Percentiles rank a stretch among this genome's conserved stretches.
These are phyloP conservation scores for Blastobasis adustella DNA, from an alignment of 2,888 invertebrate genomes.

Conservation along the genomic window DNA sequence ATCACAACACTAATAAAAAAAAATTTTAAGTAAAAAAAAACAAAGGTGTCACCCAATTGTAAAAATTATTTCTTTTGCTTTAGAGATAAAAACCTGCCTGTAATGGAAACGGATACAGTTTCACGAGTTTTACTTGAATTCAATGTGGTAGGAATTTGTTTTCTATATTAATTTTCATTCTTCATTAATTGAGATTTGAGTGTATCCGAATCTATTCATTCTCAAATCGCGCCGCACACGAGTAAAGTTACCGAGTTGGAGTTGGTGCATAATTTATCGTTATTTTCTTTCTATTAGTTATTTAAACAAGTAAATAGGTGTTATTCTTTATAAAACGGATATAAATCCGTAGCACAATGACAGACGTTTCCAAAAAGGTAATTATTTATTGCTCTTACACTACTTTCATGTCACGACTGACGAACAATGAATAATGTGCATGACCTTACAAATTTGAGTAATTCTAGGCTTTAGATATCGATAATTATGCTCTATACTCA, in stretches of 20 bases:
- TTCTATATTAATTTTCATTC: background rate
- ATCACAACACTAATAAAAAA: background rate
- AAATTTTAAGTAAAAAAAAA: slow-evolving; percentile 15
- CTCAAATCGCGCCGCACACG: slow-evolving; percentile 27
- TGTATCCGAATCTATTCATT: slow-evolving; percentile 27
- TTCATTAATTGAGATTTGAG: slow-evolving; percentile 16
- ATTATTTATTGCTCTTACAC: slow-evolving; percentile 18
- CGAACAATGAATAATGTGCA: slow-evolving; percentile 45
- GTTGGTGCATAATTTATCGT: slow-evolving; percentile 20
- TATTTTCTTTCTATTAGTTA: slow-evolving; percentile 15
- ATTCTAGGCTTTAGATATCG: background rate
- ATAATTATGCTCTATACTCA: too few species aligned
- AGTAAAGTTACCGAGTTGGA: slow-evolving; percentile 21
- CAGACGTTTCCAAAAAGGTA: slow-evolving; percentile 68
- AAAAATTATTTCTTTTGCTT: background rate
- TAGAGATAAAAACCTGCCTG: slow-evolving; percentile 10
- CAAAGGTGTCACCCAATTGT: background rate
- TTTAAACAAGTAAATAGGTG: slow-evolving; percentile 18
- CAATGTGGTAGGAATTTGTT: slow-evolving; percentile 10
- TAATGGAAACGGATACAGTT: slow-evolving; percentile 18
- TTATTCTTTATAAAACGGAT: slow-evolving; percentile 19
- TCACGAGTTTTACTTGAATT: slow-evolving; percentile 13
- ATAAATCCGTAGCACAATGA: slow-evolving; percentile 41
- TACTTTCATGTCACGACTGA: slow-evolving; percentile 40
- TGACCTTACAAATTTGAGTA: slow-evolving; percentile 28